Evolutionary conservation across 2,113 vertebrate species (phyloP), one percentile per base, ranked within the genome.

Genomic region (Raja brachyura): DNA sequence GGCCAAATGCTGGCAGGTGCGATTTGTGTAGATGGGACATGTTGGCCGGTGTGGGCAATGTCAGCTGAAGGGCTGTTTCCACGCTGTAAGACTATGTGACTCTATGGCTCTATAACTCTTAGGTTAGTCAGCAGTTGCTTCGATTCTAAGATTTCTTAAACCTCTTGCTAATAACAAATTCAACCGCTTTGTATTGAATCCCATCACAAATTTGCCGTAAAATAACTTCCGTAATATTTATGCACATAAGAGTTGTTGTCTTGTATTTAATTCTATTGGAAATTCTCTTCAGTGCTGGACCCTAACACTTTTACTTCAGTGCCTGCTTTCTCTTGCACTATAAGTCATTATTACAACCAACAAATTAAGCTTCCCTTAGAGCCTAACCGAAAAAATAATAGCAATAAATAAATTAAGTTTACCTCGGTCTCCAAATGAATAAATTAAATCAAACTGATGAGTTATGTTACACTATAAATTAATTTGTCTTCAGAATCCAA

Each of bases 401-500:
- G 59, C 59, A 88, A 88, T 28, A n/a, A 88, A 63, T 3, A 88
- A 88, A 88, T 88, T 66, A 88, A 88, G 10, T 66, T 88, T 61
- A n/a, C 61, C 14, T 88, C 61, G 8, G 85, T n/a, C 85, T 88
- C 28, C 28, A 66, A 88, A 31, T 88, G 81, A 33, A 88, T 88
- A 33, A 88, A 61, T 88, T 88, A 88, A 88, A 31, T 28, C 85
- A 88, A 33, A 31, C 28, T 9, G 5, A 66, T 88, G 63, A 88
- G 59, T 88, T 66, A 88, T 66, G 13, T 66, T 66, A 88, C 85
- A 88, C 13, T 16, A 88, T 88, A 88, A 88, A 88, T 88, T 88
- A 88, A 88, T 66, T 88, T 61, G 85, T 31, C 61, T 33, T 88
- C 85, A 88, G 59, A 66, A 63, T 66, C 59, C 11, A 88, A 88